Percentiles rank a stretch among this genome's conserved stretches.
phyloP scores from a whole-genome alignment of 2,797 vertebrate species.

The Myiotriccus ornatus region DNA sequence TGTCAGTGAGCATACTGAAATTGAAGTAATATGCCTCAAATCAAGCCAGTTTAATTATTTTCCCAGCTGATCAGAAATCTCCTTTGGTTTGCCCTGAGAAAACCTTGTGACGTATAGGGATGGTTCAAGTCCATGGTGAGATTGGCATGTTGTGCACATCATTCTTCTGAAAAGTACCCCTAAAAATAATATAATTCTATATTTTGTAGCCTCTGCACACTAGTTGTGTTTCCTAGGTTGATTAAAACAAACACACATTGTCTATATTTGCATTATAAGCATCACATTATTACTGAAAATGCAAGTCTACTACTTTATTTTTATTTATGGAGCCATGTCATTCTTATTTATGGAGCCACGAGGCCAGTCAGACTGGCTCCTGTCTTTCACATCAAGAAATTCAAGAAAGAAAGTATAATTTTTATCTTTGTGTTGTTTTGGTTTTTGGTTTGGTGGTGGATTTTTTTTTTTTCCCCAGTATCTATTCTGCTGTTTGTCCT shows the following conservation, averaged over 20 bases:
- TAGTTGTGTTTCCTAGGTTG: not conserved
- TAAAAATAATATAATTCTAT: not conserved
- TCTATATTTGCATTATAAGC: not conserved
- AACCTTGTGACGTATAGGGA: not conserved
- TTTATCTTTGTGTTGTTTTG: not conserved
- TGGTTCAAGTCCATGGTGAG: accelerated
- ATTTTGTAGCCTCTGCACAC: not conserved
- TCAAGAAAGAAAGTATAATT: not conserved
- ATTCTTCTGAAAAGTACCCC: not conserved
- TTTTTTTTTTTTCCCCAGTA: not conserved
- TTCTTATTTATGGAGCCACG: not conserved
- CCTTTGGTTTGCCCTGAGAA: not conserved
- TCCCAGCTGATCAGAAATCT: not conserved
- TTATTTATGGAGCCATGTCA: not conserved
- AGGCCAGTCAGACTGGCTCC: not conserved
- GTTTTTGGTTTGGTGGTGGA: not conserved
- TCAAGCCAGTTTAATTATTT: not conserved
- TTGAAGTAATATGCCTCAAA: not conserved
- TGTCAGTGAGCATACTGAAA: not conserved
- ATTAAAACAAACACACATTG: not conserved
- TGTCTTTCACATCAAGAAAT: not conserved
- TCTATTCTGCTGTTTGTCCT: not conserved
- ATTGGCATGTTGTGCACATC: not conserved
- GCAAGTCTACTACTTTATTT: not conserved
- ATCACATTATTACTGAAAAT: not conserved